Conservation (phyloP, 2,888 invertebrate genomes). For the Rosalia funebris region DNA sequence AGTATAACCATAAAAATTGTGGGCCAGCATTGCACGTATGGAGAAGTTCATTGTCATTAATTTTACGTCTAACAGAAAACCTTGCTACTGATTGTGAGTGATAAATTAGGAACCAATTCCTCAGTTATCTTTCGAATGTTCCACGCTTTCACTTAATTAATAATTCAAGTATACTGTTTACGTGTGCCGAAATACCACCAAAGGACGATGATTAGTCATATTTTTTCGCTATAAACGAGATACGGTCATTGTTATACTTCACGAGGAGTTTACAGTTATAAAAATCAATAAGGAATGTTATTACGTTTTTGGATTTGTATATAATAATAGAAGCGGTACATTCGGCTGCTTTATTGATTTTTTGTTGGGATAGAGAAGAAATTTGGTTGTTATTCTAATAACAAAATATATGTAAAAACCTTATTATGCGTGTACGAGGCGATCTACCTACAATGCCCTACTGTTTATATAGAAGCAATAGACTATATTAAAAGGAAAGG, state of each 20-base stretch:
- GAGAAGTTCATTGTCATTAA: not conserved
- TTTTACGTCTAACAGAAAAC: not conserved
- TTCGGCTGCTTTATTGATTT: too few species aligned
- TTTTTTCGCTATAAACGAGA: not conserved
- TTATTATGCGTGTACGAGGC: too few species aligned
- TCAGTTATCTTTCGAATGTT: not conserved
- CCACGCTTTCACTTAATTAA: not conserved
- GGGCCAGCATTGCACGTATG: not conserved
- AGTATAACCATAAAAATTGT: too few species aligned
- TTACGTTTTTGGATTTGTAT: not conserved
- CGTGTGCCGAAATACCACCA: not conserved
- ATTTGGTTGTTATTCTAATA: too few species aligned
- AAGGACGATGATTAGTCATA: not conserved
- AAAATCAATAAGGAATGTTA: not conserved
- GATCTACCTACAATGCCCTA: too few species aligned
- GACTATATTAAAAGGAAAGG: too few species aligned
- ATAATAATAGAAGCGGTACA: too few species aligned
- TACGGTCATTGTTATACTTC: not conserved
- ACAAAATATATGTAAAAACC: too few species aligned
- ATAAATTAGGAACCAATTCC: not conserved
- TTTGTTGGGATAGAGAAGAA: too few species aligned
- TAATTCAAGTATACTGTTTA: not conserved
- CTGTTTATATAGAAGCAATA: too few species aligned
- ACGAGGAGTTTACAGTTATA: not conserved
- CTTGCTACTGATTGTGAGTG: not conserved